phyloP scores from a whole-genome alignment of 2,113 vertebrate genomes.

The Callaeas wilsoni region DNA sequence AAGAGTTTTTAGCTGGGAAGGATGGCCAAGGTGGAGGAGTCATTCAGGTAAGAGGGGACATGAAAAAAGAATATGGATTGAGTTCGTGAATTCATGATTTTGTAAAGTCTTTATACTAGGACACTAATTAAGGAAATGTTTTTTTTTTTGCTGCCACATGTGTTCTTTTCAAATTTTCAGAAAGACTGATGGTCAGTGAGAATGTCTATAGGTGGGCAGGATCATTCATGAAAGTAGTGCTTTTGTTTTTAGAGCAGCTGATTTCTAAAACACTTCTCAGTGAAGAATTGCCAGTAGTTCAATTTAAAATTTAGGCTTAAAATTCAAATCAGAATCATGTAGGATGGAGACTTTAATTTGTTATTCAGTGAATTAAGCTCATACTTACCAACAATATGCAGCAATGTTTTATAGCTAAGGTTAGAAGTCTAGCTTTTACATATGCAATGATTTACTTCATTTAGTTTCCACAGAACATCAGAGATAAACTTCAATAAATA shows the following conservation, averaged over 20 bases:
- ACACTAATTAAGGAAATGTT: neutral
- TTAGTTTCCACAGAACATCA: neutral
- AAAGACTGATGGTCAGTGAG: neutral
- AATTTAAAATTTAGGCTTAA: neutral
- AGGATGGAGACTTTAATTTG: neutral
- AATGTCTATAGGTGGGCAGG: neutral
- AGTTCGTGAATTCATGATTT: neutral
- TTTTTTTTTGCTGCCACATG: neutral
- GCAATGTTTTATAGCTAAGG: neutral
- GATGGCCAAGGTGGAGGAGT: constrained; percentile 87
- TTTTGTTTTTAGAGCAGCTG: neutral
- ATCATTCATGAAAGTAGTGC: neutral
- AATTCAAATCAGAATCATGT: neutral
- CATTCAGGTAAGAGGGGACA: constrained; percentile 82
- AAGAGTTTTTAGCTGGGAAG: constrained; percentile 83
- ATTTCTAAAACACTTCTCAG: neutral
- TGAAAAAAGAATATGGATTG: neutral
- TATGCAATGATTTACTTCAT: neutral
- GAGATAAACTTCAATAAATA: neutral
- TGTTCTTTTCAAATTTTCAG: neutral
- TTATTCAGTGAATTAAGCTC: neutral
- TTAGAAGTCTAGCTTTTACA: neutral
- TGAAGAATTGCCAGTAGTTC: neutral
- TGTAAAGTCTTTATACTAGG: neutral
- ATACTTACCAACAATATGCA: neutral